phyloP scores from a whole-genome alignment of 1,140 invertebrate genomes.

The Drosophila parvula region DNA sequence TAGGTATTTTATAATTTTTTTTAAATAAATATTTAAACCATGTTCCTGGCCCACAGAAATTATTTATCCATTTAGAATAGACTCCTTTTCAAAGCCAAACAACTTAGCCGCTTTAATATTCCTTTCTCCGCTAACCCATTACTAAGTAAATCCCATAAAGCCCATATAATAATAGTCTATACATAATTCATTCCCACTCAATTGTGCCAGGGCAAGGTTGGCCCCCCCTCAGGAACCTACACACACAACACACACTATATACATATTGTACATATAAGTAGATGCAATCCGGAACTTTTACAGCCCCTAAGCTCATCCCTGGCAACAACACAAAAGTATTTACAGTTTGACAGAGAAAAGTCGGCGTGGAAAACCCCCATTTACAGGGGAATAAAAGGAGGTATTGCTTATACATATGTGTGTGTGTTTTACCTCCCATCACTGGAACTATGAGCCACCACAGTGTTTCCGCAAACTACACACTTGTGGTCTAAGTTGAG shows the following conservation, averaged over 20 bases:
- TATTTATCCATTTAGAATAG: neutral
- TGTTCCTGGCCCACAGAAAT: neutral
- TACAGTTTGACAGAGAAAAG: conserved; percentile 57
- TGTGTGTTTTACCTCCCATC: neutral
- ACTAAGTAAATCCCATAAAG: conserved; percentile 21
- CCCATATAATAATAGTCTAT: conserved; percentile 29
- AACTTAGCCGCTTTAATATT: conserved; percentile 5
- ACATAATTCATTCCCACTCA: conserved; percentile 42
- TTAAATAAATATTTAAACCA: neutral
- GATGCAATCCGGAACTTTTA: conserved; percentile 41
- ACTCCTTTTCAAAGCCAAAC: conserved; percentile 2
- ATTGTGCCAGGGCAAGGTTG: conserved; percentile 25
- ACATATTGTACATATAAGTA: neutral
- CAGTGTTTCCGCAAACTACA: conserved; percentile 57
- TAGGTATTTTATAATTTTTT: no score
- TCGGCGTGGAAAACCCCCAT: conserved; percentile 59
- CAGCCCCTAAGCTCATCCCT: conserved; percentile 41
- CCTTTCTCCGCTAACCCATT: conserved; percentile 10
- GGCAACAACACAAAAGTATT: conserved; percentile 65
- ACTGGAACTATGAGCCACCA: conserved; percentile 3
- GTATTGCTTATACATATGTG: neutral
- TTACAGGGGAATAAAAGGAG: conserved; percentile 1
- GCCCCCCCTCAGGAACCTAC: neutral
- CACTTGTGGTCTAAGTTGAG: conserved; percentile 16
- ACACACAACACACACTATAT: neutral